Conservation (phyloP, 2,113 vertebrate species). For the Peromyscus californicus region DNA sequence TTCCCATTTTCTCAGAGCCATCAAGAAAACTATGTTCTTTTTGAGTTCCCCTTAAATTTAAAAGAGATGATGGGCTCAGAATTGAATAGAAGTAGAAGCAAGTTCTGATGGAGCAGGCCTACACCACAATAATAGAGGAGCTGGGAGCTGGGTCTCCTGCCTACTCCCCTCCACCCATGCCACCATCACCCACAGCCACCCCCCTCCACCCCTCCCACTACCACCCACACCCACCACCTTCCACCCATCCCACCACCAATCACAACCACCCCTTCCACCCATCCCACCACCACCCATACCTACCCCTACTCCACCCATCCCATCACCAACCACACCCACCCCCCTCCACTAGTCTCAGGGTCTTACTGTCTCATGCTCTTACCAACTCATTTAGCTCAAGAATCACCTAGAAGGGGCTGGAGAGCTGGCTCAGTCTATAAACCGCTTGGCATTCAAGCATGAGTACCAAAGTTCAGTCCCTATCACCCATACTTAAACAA, state of each 20-base stretch:
- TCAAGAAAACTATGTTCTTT: background rate
- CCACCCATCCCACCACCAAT: no score
- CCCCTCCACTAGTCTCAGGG: background rate
- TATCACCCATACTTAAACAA: no score
- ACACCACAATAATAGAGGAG: background rate
- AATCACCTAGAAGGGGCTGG: background rate
- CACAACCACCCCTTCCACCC: no score
- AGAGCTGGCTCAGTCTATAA: background rate
- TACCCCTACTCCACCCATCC: no score
- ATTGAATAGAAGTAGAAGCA: background rate
- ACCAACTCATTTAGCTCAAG: background rate
- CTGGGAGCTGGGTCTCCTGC: background rate
- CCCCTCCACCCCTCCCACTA: no score
- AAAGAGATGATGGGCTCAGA: background rate
- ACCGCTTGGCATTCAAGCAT: background rate
- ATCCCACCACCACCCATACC: background rate
- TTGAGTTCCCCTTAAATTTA: background rate
- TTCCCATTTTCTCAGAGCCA: constrained; percentile 9
- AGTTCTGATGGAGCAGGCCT: background rate
- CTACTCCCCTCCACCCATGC: no score
- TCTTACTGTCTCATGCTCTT: background rate
- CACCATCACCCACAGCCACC: no score
- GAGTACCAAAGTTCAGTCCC: background rate
- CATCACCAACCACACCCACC: no score
- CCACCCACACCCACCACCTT: no score